phyloP scores from a whole-genome alignment of 2,113 vertebrate species.

The Macroglossus sobrinus region DNA sequence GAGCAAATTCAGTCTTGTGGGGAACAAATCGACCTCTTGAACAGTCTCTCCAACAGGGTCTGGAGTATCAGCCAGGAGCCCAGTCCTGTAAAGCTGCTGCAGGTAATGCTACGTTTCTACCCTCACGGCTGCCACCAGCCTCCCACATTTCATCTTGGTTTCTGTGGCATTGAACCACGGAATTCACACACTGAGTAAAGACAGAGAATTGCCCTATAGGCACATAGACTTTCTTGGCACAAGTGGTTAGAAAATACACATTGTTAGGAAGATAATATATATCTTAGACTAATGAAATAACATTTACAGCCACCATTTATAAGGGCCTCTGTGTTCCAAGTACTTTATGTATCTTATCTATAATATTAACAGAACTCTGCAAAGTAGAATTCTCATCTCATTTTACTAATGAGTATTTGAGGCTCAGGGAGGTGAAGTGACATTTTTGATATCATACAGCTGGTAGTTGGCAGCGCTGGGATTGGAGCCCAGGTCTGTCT shows the following conservation, averaged over 20 bases:
- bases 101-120: constrained; percentile 70
- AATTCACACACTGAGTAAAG: neutral
- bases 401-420: neutral
- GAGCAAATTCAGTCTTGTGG: constrained; percentile 63
- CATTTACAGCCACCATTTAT: neutral
- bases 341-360: neutral
- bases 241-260: neutral
- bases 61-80: constrained; percentile 68
- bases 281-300: neutral
- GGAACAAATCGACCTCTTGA: constrained; percentile 61
- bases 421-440: neutral
- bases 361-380: neutral
- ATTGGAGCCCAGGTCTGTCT: neutral
- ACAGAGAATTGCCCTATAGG: neutral
- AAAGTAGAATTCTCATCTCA: neutral
- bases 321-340: neutral
- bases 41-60: constrained; percentile 57
- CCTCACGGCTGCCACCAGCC: neutral
- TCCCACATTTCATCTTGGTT: neutral
- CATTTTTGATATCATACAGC: neutral
- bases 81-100: constrained; percentile 73
- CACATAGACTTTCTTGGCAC: neutral
- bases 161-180: neutral
- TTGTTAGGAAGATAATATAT: neutral
- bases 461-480: neutral